phyloP scores from a whole-genome alignment of 2,113 vertebrate genomes.

The Phalacrocorax brasilianus region DNA sequence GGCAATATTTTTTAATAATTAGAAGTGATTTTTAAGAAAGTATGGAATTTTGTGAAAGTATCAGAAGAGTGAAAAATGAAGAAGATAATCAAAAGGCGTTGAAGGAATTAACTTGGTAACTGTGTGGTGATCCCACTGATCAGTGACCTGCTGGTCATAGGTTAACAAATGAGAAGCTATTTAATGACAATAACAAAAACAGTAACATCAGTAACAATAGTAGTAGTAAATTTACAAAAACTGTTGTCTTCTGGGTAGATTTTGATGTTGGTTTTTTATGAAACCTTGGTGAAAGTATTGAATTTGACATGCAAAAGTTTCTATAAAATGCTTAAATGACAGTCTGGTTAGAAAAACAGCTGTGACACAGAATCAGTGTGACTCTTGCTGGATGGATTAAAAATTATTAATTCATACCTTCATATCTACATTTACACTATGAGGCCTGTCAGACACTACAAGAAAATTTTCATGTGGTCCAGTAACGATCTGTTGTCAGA shows the following conservation, averaged over 20 bases:
- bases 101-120: not conserved
- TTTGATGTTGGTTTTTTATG: not conserved
- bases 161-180: not conserved
- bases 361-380: not conserved
- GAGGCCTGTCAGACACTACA: not conserved
- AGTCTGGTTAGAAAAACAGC: not conserved
- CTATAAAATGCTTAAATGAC: not conserved
- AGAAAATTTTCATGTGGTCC: not conserved
- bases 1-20: not conserved
- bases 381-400: not conserved
- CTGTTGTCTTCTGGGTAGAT: not conserved
- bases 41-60: not conserved
- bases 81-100: not conserved
- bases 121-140: not conserved
- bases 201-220: too few species aligned
- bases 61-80: not conserved
- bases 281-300: not conserved
- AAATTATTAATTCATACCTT: not conserved
- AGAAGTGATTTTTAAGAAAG: not conserved
- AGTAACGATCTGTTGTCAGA: not conserved
- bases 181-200: not conserved
- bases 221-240: not conserved
- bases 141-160: not conserved
- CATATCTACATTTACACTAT: not conserved
- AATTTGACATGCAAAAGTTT: not conserved